Conservation (phyloP, 2,113 vertebrate species). For the Tetraodon nigroviridis region DNA sequence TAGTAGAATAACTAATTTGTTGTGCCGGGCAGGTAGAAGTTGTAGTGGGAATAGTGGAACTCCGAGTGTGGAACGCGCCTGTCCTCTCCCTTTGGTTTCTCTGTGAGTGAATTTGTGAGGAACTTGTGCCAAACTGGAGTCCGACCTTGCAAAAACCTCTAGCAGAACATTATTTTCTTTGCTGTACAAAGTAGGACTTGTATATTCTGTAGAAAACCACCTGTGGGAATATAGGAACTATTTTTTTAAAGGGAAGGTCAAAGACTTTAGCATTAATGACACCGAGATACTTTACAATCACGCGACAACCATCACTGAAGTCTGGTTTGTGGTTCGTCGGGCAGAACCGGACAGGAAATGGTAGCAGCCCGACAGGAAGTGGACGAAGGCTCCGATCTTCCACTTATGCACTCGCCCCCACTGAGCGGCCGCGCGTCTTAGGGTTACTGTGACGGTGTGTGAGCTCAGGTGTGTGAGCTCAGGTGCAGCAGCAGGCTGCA, state of each 20-base stretch:
- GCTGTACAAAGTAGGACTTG: constrained; percentile 38
- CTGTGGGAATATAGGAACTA: constrained; percentile 50
- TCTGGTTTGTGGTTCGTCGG: constrained; percentile 1
- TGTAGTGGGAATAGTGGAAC: not conserved
- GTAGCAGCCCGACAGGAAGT: not conserved
- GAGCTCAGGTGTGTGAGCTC: constrained; percentile 6
- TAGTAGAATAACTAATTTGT: constrained; percentile 5
- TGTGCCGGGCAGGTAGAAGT: constrained; percentile 7
- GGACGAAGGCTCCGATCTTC: constrained; percentile 52
- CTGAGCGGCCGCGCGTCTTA: constrained; percentile 34
- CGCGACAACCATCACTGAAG: constrained; percentile 6
- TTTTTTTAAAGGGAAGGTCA: constrained; percentile 66
- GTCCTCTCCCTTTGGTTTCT: constrained; percentile 21
- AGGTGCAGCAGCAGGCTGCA: constrained; percentile 15
- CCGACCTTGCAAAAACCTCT: constrained; percentile 40
- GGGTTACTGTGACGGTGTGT: constrained; percentile 29
- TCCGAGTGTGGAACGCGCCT: not conserved
- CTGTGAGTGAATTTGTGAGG: constrained; percentile 16
- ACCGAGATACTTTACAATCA: constrained; percentile 48
- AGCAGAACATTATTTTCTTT: constrained; percentile 57
- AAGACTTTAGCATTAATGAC: constrained; percentile 33
- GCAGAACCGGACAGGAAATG: constrained; percentile 22
- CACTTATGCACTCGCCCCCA: constrained; percentile 60
- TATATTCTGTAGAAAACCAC: constrained; percentile 56
- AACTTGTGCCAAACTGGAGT: constrained; percentile 57